phyloP scores from a whole-genome alignment of 2,797 vertebrate genomes.

The Podargus strigoides region DNA sequence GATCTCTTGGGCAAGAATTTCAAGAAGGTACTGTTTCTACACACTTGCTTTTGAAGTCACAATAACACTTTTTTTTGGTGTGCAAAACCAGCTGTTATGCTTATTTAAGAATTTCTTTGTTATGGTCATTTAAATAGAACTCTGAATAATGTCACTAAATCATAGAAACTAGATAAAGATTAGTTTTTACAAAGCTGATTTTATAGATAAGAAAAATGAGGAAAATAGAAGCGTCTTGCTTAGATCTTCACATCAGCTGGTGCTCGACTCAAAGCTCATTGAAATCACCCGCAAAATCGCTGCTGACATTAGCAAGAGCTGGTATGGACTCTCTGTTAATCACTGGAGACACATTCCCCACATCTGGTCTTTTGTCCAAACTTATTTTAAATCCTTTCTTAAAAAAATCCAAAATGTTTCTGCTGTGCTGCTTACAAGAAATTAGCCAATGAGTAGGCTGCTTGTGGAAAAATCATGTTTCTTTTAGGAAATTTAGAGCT shows the following conservation, averaged over 20 bases:
- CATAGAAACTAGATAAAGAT: neutral
- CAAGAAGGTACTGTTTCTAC: constrained; percentile 18
- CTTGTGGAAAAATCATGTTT: neutral
- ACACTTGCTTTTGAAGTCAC: constrained; percentile 18
- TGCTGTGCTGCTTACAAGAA: neutral
- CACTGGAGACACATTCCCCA: neutral
- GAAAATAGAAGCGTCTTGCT: neutral
- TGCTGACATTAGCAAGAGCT: neutral
- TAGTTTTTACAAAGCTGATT: neutral
- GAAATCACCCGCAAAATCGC: neutral
- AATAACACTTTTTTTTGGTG: neutral
- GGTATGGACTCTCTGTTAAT: neutral
- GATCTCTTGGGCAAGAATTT: constrained; percentile 17
- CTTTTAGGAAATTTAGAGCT: neutral
- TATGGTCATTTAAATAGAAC: neutral
- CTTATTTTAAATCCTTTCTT: neutral
- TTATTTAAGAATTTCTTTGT: constrained; percentile 18
- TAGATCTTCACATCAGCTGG: neutral
- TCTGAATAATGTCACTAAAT: neutral
- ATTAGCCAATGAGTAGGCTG: neutral
- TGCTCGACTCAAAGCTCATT: neutral
- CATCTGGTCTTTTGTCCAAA: neutral
- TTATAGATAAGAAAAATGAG: neutral
- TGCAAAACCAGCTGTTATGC: neutral
- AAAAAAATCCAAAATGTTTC: neutral